Base-by-base conservation (phyloP, 2,113 vertebrate species). In the Mirounga angustirostris region DNA sequence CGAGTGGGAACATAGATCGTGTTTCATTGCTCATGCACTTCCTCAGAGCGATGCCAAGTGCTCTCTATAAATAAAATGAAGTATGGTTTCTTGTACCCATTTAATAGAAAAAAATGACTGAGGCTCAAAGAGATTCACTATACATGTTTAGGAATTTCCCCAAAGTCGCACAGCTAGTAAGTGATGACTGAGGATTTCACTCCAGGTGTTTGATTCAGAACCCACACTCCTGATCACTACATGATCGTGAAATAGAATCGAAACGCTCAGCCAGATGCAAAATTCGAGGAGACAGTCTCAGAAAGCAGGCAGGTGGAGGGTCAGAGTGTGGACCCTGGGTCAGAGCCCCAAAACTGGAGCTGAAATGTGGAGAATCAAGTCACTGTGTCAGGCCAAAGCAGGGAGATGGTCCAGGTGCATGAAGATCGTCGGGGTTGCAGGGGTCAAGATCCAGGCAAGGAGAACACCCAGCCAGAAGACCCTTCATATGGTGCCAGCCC, bases 1-100 rank as follows among this genome's bases (percentile, higher is more conserved):
- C 1, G 0, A 81, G 40, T 12, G 14, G 43, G 26, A 33, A 67
- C 7, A 4, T 1, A 81, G 61, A 4, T 30, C 7, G 0, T 12
- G n/a, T 6, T 54, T 91, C 74, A 12, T 24, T 3, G 50, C 11
- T 73, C 28, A 33, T 11, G 36, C 19, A 52, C 26, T 63, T 84
- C 71, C 56, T 59, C 30, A 67, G 36, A 83, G 54, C 1, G 0
- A 71, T 24, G 40, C 18, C 22, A 33, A 33, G n/a, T 59, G 54
- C n/a, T 91, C 79, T 13, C 26, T 13, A 46, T 33, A 91, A 63
- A 82, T 26, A 73, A 50, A n/a, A 21, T 12, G 36, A 91, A 19
- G 61, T 28, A 2, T 9, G 4, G 26, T 8, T 67, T 36, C 10
- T 65, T 40, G 56, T 40, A 43, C 16, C 46, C 54, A 59, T 36